phyloP scores from a whole-genome alignment of 2,888 invertebrate species.

The Cremastobaeus sp. region DNA sequence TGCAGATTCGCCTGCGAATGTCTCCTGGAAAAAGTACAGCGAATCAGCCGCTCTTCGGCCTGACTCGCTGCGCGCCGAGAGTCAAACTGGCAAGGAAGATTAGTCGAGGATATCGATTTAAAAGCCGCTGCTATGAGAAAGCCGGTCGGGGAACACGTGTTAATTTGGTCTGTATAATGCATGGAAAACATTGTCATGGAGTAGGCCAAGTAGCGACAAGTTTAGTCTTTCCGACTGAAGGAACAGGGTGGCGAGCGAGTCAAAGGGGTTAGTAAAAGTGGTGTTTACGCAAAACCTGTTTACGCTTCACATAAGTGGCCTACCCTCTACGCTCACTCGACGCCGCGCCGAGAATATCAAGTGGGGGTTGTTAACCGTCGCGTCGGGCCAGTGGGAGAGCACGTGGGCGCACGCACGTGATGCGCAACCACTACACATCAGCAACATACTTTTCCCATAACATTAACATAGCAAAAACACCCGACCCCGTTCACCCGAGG shows the following conservation, averaged over 20 bases:
- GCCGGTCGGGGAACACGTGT: constrained; percentile 3
- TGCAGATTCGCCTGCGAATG: not conserved
- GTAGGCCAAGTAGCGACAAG: constrained; percentile 30
- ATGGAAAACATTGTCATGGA: constrained; percentile 40
- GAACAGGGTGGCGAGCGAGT: constrained; percentile 50
- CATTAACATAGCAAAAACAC: too few relatives aligned
- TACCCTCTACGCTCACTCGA: constrained; percentile 59
- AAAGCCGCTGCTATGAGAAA: not conserved
- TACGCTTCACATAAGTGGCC: constrained; percentile 64
- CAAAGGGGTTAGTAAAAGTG: constrained; percentile 60
- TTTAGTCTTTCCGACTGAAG: constrained; percentile 45
- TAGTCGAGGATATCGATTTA: not conserved
- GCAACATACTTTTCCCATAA: not conserved
- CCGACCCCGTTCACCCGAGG: too few relatives aligned
- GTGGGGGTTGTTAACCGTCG: constrained; percentile 60
- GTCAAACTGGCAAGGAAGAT: not conserved
- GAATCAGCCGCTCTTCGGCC: not conserved
- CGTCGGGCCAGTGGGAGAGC: constrained; percentile 56
- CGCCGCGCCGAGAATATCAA: constrained; percentile 54
- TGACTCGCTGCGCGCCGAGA: not conserved
- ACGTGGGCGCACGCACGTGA: constrained; percentile 64
- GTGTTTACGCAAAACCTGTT: constrained; percentile 65
- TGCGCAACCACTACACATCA: constrained; percentile 49
- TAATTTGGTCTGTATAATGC: constrained; percentile 31
- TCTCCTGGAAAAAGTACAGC: too few relatives aligned